Base-by-base conservation (phyloP, 2,888 invertebrate genomes). In the Strigamia transsilvanica region DNA sequence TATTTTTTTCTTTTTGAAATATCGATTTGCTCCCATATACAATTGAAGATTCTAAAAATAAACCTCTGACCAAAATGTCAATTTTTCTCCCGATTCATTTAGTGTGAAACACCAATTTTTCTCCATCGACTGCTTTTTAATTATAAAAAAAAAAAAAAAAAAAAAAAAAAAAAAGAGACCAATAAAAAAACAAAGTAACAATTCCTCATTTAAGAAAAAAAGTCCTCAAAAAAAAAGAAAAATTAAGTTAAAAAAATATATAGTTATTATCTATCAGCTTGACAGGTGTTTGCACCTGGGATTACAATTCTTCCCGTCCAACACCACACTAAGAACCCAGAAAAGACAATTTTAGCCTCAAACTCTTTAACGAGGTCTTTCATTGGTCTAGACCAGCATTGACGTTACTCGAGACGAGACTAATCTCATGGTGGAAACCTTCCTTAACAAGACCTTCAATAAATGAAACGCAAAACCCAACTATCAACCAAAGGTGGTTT, bases 21-120 rank as follows among this genome's bases (percentile, higher is more conserved):
- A 66, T 66, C 66, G 66, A 66, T 66, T 66, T 66, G 10, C 23
- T 66, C 66, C 23, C 27, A 66, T 23, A 66, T 27, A 27, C 27
- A 66, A 66, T 23, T 15, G 13, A 66, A 66, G 32, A 32, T 66
- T 66, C 66, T 66, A 66, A 66, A 66, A 66, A 66, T 66, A 66
- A 66, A 66, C 66, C 66, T 12, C 66, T 66, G 66, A 66, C 66
- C 66, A 66, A 66, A 51, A 66, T 66, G 66, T 66, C 66, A 66
- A 66, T 66, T 66, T 51, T 66, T 66, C 66, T 66, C 23, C 21
- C 51, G 51, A 51, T 51, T n/a, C 51, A 51, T 51, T 18, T 3
- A 51, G 51, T 51, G 51, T 51, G 51, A 51, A 51, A 51, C 7
- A 51, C 51, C 51, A 15, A 51, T 18, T n/a, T 51, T 51, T 18